Evolutionary conservation across 2,113 vertebrate species (phyloP).

Genomic region (Baryphthengus martii): DNA sequence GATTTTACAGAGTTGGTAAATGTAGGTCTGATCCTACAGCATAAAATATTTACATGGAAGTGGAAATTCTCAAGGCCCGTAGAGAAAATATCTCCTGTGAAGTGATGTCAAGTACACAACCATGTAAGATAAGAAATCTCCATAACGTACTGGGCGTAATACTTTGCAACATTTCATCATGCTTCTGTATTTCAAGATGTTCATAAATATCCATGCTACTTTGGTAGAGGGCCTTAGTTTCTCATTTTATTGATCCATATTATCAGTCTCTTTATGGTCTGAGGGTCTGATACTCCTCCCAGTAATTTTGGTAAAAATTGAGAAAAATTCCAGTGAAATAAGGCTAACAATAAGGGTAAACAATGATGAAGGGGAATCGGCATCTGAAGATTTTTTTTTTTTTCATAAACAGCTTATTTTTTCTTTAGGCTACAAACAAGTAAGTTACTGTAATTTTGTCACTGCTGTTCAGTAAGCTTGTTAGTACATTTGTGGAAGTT

Average conservation of each 20-base stretch:
- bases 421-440: conserved; percentile 50
- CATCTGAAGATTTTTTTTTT: not conserved
- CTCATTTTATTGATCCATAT: not conserved
- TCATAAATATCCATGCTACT: not conserved
- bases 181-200: not conserved
- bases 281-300: not conserved
- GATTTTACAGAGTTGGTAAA: not conserved
- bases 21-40: not conserved
- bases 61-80: not conserved
- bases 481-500: conserved; percentile 81
- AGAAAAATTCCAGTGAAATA: not conserved
- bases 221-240: not conserved
- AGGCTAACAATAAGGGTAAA: not conserved
- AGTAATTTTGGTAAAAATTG: not conserved
- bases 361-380: not conserved
- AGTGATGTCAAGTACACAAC: not conserved
- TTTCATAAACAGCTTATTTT: not conserved
- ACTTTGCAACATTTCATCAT: not conserved
- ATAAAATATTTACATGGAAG: not conserved
- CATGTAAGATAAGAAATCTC: not conserved
- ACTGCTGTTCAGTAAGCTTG: conserved; percentile 62
- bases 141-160: not conserved
- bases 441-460: conserved; percentile 73
- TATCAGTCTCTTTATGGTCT: not conserved
- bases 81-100: not conserved